phyloP scores from a whole-genome alignment of 37 sponge, comb jelly and placozoan genomes.

The Axinella damicornis region DNA sequence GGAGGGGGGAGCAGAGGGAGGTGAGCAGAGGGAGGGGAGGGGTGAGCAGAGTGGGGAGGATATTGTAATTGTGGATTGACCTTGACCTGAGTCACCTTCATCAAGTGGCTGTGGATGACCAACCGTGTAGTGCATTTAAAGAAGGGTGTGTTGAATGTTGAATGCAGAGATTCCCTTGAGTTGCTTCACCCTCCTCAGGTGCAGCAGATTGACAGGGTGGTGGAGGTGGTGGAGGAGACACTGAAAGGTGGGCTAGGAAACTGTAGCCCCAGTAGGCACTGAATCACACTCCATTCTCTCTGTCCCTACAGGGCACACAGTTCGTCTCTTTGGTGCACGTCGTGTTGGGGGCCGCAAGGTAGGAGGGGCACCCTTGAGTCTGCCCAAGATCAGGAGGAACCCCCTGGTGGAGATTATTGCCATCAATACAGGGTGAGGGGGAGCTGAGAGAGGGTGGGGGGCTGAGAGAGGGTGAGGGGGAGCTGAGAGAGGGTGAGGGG shows the following conservation, averaged over 20 bases:
- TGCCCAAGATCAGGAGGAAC: constrained; percentile 96
- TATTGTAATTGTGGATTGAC: too few relatives aligned
- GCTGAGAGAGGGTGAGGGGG: too few relatives aligned
- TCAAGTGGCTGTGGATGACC: too few relatives aligned
- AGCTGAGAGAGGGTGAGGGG: too few relatives aligned
- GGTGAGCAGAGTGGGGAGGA: too few relatives aligned
- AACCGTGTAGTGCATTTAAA: too few relatives aligned
- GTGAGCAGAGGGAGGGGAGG: too few relatives aligned
- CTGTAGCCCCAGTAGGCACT: not conserved
- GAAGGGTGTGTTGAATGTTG: too few relatives aligned
- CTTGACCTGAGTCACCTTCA: too few relatives aligned
- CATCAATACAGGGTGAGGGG: constrained; percentile 90
- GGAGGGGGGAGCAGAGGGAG: too few relatives aligned
- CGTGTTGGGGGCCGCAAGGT: constrained; percentile 58
- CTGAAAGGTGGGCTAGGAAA: constrained; percentile 71
- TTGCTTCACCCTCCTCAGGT: constrained; percentile 44
- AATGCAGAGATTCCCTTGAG: too few relatives aligned
- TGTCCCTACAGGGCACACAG: constrained; percentile 59
- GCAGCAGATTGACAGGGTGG: constrained; percentile 94
- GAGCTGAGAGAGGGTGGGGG: too few relatives aligned
- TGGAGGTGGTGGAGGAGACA: constrained; percentile 96
- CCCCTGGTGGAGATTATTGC: constrained; percentile 95
- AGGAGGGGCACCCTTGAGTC: constrained; percentile 87
- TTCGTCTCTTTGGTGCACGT: constrained; percentile 78
- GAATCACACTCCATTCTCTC: not conserved